Percentiles rank a stretch among this genome's conserved stretches.
Conservation (phyloP, 2,888 invertebrate species). For the Halictus quadricinctus region DNA sequence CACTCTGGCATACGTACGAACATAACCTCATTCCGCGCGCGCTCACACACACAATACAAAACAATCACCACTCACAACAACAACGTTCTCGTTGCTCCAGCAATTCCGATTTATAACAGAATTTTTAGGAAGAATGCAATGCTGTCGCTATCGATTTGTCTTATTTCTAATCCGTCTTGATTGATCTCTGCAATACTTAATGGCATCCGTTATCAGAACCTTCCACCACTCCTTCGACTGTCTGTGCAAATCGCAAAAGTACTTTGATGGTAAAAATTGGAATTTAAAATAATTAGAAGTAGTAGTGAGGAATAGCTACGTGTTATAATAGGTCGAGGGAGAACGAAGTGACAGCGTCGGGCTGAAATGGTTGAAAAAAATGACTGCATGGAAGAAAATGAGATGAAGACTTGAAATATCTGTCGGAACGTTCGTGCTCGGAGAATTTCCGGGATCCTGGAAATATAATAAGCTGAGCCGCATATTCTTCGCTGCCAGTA, state of each 20-base stretch:
- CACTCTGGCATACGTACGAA: too few species aligned
- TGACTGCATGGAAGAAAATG: neutral
- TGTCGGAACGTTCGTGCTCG: neutral
- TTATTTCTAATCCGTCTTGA: too few species aligned
- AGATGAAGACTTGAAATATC: neutral
- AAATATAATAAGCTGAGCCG: slow-evolving; percentile 2
- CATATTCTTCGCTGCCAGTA: neutral
- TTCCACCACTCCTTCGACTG: neutral
- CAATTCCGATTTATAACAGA: too few species aligned
- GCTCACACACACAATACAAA: too few species aligned
- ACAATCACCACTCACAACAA: too few species aligned
- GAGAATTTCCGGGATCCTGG: neutral
- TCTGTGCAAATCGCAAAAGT: too few species aligned
- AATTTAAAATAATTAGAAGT: neutral
- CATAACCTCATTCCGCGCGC: too few species aligned
- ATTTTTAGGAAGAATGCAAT: too few species aligned
- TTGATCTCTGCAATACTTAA: too few species aligned
- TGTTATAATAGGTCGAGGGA: neutral
- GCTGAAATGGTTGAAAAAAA: neutral
- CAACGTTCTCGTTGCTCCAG: too few species aligned
- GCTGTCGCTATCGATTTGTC: too few species aligned
- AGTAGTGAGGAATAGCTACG: neutral
- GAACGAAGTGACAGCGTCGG: neutral
- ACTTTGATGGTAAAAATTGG: neutral
- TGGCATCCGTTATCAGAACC: too few species aligned